Conservation (phyloP, 92 coral and sea anemone species). For the Muricea muricata region DNA sequence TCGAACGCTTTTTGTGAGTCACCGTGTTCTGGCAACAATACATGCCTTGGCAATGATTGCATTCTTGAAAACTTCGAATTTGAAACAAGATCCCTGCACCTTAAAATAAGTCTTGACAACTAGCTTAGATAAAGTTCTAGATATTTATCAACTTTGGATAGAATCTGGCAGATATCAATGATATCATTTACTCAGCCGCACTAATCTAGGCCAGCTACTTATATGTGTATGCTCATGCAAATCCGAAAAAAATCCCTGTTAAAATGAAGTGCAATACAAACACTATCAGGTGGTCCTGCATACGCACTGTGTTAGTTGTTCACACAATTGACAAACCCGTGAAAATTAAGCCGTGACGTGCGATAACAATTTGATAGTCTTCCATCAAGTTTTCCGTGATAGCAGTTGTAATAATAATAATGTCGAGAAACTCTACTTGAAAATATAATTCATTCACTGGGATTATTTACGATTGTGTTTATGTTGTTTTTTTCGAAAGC, state of each 20-base stretch:
- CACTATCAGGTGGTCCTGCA: conserved; percentile 20
- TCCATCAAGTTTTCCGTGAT: conserved; percentile 17
- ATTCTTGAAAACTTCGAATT: too few species aligned
- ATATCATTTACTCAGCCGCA: neutral
- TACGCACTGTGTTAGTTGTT: neutral
- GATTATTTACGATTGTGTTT: too few species aligned
- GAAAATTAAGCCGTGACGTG: neutral
- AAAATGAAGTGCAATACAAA: conserved; percentile 7
- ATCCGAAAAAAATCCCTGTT: neutral
- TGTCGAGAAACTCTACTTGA: too few species aligned
- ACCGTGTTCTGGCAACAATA: too few species aligned
- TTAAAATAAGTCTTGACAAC: too few species aligned
- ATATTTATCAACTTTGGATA: neutral
- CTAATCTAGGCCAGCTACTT: neutral
- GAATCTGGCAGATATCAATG: neutral
- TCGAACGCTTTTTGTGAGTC: too few species aligned
- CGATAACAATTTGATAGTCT: conserved; percentile 10
- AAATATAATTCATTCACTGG: too few species aligned
- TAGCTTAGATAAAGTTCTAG: neutral
- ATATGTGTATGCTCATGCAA: neutral
- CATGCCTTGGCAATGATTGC: too few species aligned
- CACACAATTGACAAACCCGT: conserved; percentile 9
- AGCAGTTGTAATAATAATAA: neutral
- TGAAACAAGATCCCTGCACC: too few species aligned
- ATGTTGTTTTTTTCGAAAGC: conserved; percentile 18